These are phyloP conservation scores for Altica lythri DNA, from an alignment of 2,888 invertebrate species.

Conservation along the genomic window DNA sequence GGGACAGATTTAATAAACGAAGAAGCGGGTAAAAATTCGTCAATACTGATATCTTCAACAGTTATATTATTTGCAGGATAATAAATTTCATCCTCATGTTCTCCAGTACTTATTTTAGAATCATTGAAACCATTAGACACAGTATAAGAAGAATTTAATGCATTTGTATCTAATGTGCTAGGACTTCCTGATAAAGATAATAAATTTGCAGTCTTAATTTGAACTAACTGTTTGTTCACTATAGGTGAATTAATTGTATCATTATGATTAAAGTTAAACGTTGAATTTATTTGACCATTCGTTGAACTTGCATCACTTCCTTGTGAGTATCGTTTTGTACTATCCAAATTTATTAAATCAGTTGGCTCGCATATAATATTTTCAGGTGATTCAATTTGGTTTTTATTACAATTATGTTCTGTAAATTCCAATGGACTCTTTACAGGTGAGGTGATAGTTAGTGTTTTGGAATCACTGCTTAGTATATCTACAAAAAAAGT, in stretches of 20 bases:
- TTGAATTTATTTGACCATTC: too few species aligned
- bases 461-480: too few species aligned
- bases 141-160: not conserved
- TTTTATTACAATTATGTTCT: too few species aligned
- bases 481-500: too few species aligned
- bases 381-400: too few species aligned
- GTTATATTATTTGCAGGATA: slow-evolving; percentile 2
- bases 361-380: too few species aligned
- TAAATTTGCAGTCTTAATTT: slow-evolving; percentile 1
- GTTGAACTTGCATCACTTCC: too few species aligned
- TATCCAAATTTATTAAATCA: too few species aligned
- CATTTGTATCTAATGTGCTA: not conserved
- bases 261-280: too few species aligned
- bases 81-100: not conserved
- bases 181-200: slow-evolving; percentile 1
- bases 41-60: not conserved
- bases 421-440: too few species aligned
- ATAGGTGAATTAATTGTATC: not conserved
- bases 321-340: too few species aligned
- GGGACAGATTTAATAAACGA: not conserved
- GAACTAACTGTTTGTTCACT: not conserved
- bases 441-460: too few species aligned
- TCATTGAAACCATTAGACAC: not conserved
- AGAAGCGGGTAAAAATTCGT: not conserved
- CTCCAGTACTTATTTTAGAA: not conserved